A percentile compares a stretch with the other conserved stretches of the same genome.
Evolutionary conservation across 2,797 vertebrate species (phyloP).

Genomic region (Gymnoscopelus braueri): DNA sequence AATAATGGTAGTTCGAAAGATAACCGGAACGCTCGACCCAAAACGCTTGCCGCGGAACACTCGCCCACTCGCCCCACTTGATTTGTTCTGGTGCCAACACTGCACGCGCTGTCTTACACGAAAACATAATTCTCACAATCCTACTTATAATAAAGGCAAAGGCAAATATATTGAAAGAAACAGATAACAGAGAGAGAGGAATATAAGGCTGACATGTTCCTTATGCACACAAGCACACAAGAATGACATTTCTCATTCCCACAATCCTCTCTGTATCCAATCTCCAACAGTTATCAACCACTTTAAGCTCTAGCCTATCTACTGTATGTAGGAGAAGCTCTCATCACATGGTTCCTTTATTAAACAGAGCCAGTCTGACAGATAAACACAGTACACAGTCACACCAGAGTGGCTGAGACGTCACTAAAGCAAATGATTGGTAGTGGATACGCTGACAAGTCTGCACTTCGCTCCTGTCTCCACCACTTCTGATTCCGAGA

Average conservation of each 20-base stretch:
- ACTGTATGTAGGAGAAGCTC: conserved; percentile 11
- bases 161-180: too few species aligned
- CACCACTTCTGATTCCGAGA: not conserved
- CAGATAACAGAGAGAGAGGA: too few species aligned
- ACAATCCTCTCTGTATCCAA: not conserved
- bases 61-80: too few species aligned
- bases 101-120: too few species aligned
- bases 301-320: not conserved
- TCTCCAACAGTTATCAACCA: not conserved
- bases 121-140: too few species aligned
- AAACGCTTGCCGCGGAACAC: too few species aligned
- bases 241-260: conserved; percentile 4
- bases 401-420: not conserved
- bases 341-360: not conserved
- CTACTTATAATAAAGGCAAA: too few species aligned
- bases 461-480: not conserved
- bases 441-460: conserved; percentile 4
- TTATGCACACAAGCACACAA: too few species aligned
- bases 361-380: not conserved
- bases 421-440: not conserved
- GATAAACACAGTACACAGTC: not conserved
- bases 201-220: not conserved
- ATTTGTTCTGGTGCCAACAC: too few species aligned
- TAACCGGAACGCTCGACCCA: too few species aligned
- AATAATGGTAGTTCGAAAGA: too few species aligned